Base-by-base conservation (phyloP, 2,113 vertebrate genomes). In the Toxotes chatareus region DNA sequence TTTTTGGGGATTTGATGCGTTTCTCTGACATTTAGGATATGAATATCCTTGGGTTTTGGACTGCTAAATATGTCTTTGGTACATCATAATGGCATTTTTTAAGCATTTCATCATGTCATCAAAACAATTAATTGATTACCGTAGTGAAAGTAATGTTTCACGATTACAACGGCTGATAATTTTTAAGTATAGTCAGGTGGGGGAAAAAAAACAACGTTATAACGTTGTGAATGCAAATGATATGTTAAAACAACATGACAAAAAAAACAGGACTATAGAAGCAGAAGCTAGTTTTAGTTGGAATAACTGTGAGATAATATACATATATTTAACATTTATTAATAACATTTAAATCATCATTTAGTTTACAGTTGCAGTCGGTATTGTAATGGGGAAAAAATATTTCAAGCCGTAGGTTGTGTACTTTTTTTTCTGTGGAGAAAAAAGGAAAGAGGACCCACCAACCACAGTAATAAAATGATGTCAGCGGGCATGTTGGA, bases 391-490 rank as follows among this genome's bases (percentile, higher is more conserved):
- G 0, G 19, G 31, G 76, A 38, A 9, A 13, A 19, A 67, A 64
- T 10, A 44, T 72, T 14, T 62, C 23, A 61, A 49, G 19, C 11
- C 12, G 0, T 7, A 27, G 32, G 13, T 59, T 42, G 1, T 23
- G 7, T 17, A 6, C 21, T 68, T 40, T 78, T 61, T 27, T 61
- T 13, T 46, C 12, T 12, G 5, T 3, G 1, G 55, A 68, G 62
- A 60, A 72, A 49, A 49, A 31, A 5, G 5, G 27, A 27, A 67
- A 69, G 89, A 7, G 86, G 44, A 55, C 55, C 84, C 85, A 80
- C 21, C 87, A 95, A 96, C 88, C 94, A 76, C 21, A 91, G 73
- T 68, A 94, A 82, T 94, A 95, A 95, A 94, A 94, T 95, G 92
- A 95, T 94, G 94, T 95, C 94, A 95, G 93, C 92, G 89, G 89